A percentile compares a stretch with the other conserved stretches of the same genome.
phyloP scores from a whole-genome alignment of 2,888 invertebrate genomes.

The Heliothis peltigera region DNA sequence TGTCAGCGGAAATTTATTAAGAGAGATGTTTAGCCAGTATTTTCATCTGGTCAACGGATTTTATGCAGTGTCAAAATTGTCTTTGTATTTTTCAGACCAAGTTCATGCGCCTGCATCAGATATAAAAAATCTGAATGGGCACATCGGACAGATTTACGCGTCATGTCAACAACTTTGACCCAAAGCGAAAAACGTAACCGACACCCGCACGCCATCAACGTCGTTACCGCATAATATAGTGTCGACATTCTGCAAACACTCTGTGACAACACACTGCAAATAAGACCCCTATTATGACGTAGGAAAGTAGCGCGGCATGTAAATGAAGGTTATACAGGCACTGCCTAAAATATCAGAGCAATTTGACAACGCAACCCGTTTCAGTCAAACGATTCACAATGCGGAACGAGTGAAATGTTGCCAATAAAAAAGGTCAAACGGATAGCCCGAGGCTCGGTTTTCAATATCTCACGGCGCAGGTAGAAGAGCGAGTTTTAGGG shows the following conservation, averaged over 20 bases:
- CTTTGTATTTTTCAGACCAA: background rate
- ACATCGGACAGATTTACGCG: conserved; percentile 11
- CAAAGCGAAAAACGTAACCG: conserved; percentile 30
- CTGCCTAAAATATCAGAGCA: conserved; percentile 80
- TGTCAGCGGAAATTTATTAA: background rate
- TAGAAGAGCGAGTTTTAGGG: conserved; percentile 72
- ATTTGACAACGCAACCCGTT: conserved; percentile 84
- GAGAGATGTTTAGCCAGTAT: background rate
- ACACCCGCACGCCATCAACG: conserved; percentile 28
- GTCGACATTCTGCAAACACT: conserved; percentile 55
- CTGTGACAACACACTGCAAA: conserved; percentile 64
- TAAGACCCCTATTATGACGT: conserved; percentile 72
- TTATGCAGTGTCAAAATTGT: background rate
- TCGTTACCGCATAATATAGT: conserved; percentile 56
- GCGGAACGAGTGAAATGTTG: conserved; percentile 86
- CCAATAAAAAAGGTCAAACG: conserved; percentile 87
- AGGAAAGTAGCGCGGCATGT: conserved; percentile 71
- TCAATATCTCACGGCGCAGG: conserved; percentile 84
- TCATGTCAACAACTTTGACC: conserved; percentile 26
- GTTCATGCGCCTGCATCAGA: background rate
- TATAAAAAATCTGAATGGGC: conserved; percentile 8
- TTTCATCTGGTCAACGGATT: background rate
- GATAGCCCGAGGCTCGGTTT: conserved; percentile 81
- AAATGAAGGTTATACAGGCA: conserved; percentile 77
- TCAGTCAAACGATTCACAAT: conserved; percentile 82